These are phyloP conservation scores for Drosophila orosa DNA, from an alignment of 1,140 invertebrate species.

Conservation along the genomic window DNA sequence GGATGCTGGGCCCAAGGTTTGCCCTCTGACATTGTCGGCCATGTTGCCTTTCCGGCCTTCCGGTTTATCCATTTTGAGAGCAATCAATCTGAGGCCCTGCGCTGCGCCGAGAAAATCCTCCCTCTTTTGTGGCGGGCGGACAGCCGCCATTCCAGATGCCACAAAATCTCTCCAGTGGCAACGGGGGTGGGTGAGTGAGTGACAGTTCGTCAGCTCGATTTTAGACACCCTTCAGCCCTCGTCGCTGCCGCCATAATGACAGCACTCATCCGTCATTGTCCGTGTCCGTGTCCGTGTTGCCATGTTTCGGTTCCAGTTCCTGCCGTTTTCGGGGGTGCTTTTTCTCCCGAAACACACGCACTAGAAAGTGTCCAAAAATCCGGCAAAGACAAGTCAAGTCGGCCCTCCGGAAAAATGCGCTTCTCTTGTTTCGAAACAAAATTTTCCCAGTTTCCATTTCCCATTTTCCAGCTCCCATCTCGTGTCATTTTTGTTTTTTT, in stretches of 20 bases:
- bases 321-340: conserved; percentile 54
- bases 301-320: conserved; percentile 45
- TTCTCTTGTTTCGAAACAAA: conserved; percentile 38
- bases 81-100: conserved; percentile 65
- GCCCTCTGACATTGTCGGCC: conserved; percentile 34
- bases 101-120: conserved; percentile 27
- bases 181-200: conserved; percentile 51
- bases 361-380: conserved; percentile 72
- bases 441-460: conserved; percentile 13
- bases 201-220: conserved; percentile 80
- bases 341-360: conserved; percentile 52
- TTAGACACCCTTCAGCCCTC: conserved; percentile 70
- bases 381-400: conserved; percentile 75
- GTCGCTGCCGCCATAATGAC: conserved; percentile 68
- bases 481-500: conserved; percentile 30
- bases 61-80: conserved; percentile 63
- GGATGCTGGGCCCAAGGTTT: conserved; percentile 49
- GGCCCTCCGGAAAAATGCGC: conserved; percentile 43
- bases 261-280: conserved; percentile 79
- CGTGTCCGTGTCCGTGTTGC: conserved; percentile 43
- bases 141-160: conserved; percentile 54
- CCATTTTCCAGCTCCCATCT: conserved; percentile 14
- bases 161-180: conserved; percentile 52
- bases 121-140: conserved; percentile 23
- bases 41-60: conserved; percentile 20